Base-by-base conservation (phyloP, 1,140 invertebrate genomes). In the Zaprionus gabonicus region DNA sequence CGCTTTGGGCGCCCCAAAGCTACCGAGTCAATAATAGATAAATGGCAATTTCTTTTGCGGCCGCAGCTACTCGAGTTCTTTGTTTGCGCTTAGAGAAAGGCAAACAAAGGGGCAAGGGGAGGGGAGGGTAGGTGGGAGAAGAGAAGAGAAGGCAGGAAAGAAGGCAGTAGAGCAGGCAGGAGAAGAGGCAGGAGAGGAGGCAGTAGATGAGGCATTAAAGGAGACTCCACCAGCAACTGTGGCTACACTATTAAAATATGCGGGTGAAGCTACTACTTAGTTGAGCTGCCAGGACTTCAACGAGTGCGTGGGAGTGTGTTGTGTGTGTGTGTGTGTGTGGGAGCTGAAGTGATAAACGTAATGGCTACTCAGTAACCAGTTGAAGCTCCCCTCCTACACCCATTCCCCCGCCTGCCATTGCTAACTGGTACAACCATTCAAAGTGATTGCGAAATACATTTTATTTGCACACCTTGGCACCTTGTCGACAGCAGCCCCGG, bases 21-120 rank as follows among this genome's bases (percentile, higher is more conserved):
- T 20, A 31, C 70, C 78, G 79, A 85, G 86, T 90, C 85, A 90
- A 90, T 90, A 90, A 76, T 76, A 91, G 86, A 85, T 85, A 88
- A 88, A 88, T 88, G 86, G 85, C 85, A 85, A 88, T 88, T 88
- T 87, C 85, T 84, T 88, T 90, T 75, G 76, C 65, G 59, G 75
- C 55, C 49, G 60, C 57, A 60, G 56, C 56, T 63, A 64, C 66
- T 63, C 9, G 53, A 44, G 59, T 53, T 44, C 64, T 73, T 90
- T 90, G 85, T 90, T 90, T 85, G 86, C 73, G 65, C 81, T 86
- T 90, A 69, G 68, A 82, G 86, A 85, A 85, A 80, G 71, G 71
- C 79, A 90, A 90, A 90, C 59, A 90, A 62, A 12, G 4, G 6
- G 31, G 51, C 23, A 44, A 51, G 15, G 15, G 17, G 23, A 17